phyloP scores from a whole-genome alignment of 2,113 vertebrate species.

The Meleagris gallopavo region DNA sequence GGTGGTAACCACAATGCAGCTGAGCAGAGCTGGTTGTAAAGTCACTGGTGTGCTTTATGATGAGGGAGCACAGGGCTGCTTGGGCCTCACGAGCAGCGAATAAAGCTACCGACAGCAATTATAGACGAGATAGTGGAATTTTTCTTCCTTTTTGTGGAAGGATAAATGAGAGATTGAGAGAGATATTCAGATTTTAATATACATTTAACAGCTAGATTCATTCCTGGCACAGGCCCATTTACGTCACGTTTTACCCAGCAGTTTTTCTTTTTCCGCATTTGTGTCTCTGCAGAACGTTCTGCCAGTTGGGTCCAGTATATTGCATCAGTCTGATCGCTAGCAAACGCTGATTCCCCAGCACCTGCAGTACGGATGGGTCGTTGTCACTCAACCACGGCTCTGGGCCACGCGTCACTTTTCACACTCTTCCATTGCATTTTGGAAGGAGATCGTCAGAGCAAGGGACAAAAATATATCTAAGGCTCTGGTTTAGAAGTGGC shows the following conservation, averaged over 20 bases:
- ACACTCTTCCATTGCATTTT: neutral
- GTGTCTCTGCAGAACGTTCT: neutral
- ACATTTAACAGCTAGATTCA: neutral
- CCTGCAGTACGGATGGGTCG: neutral
- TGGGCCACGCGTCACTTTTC: rapidly evolving
- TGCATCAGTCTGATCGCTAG: neutral
- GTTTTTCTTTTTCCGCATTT: neutral
- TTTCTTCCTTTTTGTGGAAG: slow-evolving; percentile 12
- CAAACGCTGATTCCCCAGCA: neutral
- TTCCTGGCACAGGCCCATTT: neutral
- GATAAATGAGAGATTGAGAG: slow-evolving; percentile 39
- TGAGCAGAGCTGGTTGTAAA: slow-evolving; percentile 1
- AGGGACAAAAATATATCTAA: neutral
- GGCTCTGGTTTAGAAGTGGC: neutral
- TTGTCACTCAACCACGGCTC: neutral
- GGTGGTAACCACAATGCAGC: neutral
- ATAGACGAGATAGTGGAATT: slow-evolving; percentile 1
- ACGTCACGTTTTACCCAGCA: neutral
- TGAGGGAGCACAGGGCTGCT: neutral
- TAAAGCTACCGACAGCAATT: slow-evolving; percentile 35
- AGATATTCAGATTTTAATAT: slow-evolving; percentile 33
- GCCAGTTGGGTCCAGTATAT: rapidly evolving
- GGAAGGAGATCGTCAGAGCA: neutral
- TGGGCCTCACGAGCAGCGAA: neutral
- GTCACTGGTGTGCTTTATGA: neutral